These are phyloP conservation scores for Cataglyphis cursor DNA, from an alignment of 2,888 invertebrate genomes.

Conservation along the genomic window DNA sequence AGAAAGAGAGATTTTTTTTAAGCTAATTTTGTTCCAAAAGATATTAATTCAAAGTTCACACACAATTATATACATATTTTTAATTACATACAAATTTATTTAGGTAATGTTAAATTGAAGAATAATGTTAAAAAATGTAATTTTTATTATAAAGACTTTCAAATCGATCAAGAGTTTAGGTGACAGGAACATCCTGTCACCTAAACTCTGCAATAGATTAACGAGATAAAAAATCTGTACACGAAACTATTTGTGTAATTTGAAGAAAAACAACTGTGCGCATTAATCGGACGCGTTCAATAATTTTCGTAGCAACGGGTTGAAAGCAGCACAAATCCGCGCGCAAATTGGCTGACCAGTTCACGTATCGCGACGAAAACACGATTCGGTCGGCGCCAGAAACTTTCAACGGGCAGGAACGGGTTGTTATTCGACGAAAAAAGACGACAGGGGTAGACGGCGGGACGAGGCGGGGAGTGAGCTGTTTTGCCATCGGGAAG, in stretches of 20 bases:
- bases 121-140: neutral
- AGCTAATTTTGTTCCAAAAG: neutral
- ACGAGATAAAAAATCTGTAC: neutral
- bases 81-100: neutral
- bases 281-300: constrained; percentile 43
- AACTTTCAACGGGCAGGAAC: constrained; percentile 56
- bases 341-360: constrained; percentile 37
- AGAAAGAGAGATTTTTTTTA: neutral
- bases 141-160: neutral
- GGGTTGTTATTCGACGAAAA: constrained; percentile 57
- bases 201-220: too few species aligned
- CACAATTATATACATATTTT: neutral
- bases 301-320: constrained; percentile 39
- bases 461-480: neutral
- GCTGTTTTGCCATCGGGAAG: constrained; percentile 44
- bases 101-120: neutral
- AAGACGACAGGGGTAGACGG: neutral
- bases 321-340: neutral
- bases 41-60: neutral
- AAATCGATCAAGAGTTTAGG: neutral
- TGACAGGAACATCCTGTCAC: neutral
- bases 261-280: neutral
- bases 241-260: neutral
- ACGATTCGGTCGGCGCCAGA: constrained; percentile 66
- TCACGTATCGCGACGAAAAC: constrained; percentile 64